These are phyloP conservation scores for Gandaritis pyraliata DNA, from an alignment of 2,888 invertebrate species.

Conservation along the genomic window DNA sequence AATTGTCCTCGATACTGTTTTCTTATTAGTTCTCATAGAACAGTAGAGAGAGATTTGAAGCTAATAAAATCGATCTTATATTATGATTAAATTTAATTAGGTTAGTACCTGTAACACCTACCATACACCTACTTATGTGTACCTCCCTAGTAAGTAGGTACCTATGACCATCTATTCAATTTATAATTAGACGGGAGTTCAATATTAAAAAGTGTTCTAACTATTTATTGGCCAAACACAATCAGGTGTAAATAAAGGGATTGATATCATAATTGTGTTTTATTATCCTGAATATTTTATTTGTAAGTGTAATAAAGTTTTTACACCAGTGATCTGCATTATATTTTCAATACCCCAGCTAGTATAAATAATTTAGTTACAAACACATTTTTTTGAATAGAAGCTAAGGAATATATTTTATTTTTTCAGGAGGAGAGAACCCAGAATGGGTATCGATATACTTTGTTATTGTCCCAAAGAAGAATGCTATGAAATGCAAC, in stretches of 20 bases:
- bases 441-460: constrained; percentile 75
- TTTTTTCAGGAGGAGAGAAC: constrained; percentile 42
- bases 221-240: not conserved
- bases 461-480: constrained; percentile 53
- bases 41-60: not conserved
- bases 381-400: not conserved
- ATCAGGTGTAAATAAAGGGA: constrained; percentile 1
- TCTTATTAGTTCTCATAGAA: not conserved
- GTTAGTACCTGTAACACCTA: no score
- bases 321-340: constrained; percentile 16
- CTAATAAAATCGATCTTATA: not conserved
- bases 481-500: constrained; percentile 63
- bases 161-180: no score
- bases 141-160: no score
- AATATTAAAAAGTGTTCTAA: not conserved
- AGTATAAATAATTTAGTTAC: not conserved
- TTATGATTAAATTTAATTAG: not conserved
- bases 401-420: not conserved
- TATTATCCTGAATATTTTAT: constrained; percentile 6
- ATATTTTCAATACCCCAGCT: constrained; percentile 32
- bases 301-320: constrained; percentile 7
- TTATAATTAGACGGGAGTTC: no score
- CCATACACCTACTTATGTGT: no score
- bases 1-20: not conserved
- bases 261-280: constrained; percentile 14